Conservation (phyloP, 2,888 invertebrate species). For the Aleiodes leptofemur region DNA sequence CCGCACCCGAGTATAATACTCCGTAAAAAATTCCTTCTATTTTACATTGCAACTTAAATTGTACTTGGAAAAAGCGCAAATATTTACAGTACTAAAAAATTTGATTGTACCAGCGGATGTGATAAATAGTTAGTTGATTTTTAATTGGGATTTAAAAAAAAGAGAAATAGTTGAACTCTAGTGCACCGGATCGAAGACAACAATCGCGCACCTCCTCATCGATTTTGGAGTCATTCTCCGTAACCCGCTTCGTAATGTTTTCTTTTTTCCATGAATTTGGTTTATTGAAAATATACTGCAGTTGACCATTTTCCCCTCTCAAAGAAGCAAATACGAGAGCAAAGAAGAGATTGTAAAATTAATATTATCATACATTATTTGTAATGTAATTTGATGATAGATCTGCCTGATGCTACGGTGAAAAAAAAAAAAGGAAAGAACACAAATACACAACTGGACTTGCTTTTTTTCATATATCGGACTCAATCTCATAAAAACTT, state of each 20-base stretch:
- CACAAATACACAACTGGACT: not conserved
- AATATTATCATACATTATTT: too few species aligned
- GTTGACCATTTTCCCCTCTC: not conserved
- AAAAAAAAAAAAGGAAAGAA: too few species aligned
- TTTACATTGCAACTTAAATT: not conserved
- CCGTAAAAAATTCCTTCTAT: not conserved
- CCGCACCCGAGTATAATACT: conserved; percentile 12
- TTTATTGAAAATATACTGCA: not conserved
- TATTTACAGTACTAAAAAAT: not conserved
- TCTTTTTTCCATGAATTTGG: conserved; percentile 2
- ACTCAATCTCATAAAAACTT: not conserved
- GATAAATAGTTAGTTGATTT: not conserved
- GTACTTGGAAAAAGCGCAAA: not conserved
- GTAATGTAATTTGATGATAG: too few species aligned
- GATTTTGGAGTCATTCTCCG: conserved; percentile 49
- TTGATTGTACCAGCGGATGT: not conserved
- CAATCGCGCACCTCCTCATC: conserved; percentile 49
- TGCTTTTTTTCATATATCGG: not conserved
- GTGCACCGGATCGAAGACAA: conserved; percentile 43
- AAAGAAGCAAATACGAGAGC: not conserved
- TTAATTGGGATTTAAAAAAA: not conserved
- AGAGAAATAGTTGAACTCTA: conserved; percentile 25
- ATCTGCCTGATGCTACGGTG: too few species aligned
- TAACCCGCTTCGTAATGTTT: conserved; percentile 36
- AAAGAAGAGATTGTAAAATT: too few species aligned